Evolutionary conservation across 2,888 invertebrate genomes (phyloP).

Genomic region (Ormyrus pomaceus): DNA sequence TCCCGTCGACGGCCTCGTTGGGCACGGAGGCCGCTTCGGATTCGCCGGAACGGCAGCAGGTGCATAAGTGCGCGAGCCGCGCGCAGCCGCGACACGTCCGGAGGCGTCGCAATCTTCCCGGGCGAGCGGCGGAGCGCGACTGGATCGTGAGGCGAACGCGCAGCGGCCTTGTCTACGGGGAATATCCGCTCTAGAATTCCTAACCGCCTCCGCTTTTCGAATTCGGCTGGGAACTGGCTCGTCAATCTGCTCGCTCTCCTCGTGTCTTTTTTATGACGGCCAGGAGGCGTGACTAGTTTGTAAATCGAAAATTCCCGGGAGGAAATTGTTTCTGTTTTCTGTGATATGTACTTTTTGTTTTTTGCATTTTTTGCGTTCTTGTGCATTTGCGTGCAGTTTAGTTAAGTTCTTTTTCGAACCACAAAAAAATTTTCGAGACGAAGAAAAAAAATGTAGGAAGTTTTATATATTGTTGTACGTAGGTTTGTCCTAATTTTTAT

Average conservation of each 20-base stretch:
- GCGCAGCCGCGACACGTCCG: not conserved
- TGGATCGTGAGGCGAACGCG: conserved; percentile 66
- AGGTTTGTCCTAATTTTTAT: too few relatives aligned
- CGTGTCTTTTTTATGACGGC: too few relatives aligned
- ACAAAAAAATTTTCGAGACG: not conserved
- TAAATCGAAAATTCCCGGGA: too few relatives aligned
- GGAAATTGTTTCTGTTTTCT: too few relatives aligned
- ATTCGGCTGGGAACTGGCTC: too few relatives aligned
- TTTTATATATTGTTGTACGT: not conserved
- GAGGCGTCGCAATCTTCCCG: not conserved
- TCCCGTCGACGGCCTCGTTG: not conserved
- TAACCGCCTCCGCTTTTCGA: too few relatives aligned
- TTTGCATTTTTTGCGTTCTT: not conserved
- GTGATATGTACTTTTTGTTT: not conserved
- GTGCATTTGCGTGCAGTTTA: not conserved
- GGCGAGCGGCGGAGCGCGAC: conserved; percentile 30
- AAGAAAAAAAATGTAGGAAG: not conserved
- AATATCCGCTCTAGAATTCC: conserved; percentile 60
- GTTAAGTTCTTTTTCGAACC: not conserved
- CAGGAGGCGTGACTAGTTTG: too few relatives aligned
- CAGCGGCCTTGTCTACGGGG: conserved; percentile 67
- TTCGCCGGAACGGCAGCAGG: not conserved
- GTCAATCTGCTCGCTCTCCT: too few relatives aligned
- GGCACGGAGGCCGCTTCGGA: not conserved
- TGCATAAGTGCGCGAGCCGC: not conserved